Evolutionary conservation across 2,113 vertebrate genomes (phyloP).

Genomic region (Narcine bancroftii): DNA sequence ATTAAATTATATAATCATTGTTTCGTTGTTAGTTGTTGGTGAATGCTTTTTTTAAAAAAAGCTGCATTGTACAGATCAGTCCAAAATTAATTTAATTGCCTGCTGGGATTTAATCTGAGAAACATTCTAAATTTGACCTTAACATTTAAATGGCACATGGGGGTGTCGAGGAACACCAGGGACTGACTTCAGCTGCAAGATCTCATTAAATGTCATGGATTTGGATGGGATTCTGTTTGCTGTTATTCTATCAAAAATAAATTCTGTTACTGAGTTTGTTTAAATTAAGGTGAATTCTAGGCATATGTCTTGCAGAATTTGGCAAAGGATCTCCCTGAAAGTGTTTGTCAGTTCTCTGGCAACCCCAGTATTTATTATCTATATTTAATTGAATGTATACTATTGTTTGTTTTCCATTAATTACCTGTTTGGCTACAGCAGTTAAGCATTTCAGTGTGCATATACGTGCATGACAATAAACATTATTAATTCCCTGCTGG

Average conservation of each 20-base stretch:
- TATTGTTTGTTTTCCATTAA: too few relatives aligned
- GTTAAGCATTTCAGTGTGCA: too few relatives aligned
- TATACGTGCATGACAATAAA: too few relatives aligned
- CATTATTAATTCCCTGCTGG: neutral
- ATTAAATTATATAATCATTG: neutral
- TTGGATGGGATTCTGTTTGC: neutral
- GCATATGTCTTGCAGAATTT: neutral
- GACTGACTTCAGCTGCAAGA: neutral
- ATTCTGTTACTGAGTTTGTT: neutral
- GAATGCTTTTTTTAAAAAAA: neutral
- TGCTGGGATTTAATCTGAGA: neutral
- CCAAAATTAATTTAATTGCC: neutral
- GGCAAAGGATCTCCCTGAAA: neutral
- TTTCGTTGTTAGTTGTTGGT: neutral
- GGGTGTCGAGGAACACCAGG: neutral
- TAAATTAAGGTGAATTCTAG: neutral
- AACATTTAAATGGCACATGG: neutral
- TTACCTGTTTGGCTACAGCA: too few relatives aligned
- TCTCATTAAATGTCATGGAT: neutral
- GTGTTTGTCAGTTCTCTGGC: neutral
- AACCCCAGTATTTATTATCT: too few relatives aligned
- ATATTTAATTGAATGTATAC: too few relatives aligned
- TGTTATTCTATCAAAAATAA: neutral
- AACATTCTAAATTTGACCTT: neutral
- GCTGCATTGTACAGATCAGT: neutral